Percentiles rank a stretch among this genome's conserved stretches.
Conservation (phyloP, 2,113 vertebrate genomes). For the Bufo bufo region DNA sequence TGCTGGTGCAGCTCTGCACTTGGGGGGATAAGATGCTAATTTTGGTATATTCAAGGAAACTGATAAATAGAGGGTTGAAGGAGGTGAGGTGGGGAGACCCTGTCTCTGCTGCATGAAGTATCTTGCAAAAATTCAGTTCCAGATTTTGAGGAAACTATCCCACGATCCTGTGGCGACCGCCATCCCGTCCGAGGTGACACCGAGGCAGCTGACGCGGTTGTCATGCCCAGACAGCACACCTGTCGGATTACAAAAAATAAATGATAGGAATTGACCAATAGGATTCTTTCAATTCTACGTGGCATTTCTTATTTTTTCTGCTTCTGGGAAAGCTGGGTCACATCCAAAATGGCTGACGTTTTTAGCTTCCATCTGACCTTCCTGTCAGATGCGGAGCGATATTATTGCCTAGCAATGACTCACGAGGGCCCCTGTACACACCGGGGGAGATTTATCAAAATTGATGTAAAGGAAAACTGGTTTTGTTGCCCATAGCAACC, state of each 20-base stretch:
- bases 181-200: slow-evolving; percentile 91
- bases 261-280: too few relatives aligned
- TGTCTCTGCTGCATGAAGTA: not conserved
- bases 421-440: too few relatives aligned
- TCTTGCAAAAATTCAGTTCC: slow-evolving; percentile 79
- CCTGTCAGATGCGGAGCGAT: too few relatives aligned
- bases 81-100: not conserved
- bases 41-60: not conserved
- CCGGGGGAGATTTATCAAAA: too few relatives aligned
- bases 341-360: too few relatives aligned
- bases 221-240: slow-evolving; percentile 93
- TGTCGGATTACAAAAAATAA: slow-evolving; percentile 59
- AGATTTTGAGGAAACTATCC: slow-evolving; percentile 98
- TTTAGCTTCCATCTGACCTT: too few relatives aligned
- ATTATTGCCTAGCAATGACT: too few relatives aligned
- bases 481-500: too few relatives aligned
- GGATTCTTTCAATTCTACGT: too few relatives aligned
- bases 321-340: not conserved
- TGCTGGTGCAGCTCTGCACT: not conserved
- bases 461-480: too few relatives aligned
- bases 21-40: not conserved
- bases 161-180: slow-evolving; percentile 95
- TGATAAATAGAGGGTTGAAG: not conserved
- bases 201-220: slow-evolving; percentile 96
- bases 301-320: not conserved